Evolutionary conservation across 2,888 invertebrate species (phyloP).

Genomic region (Napeogenes inachia): DNA sequence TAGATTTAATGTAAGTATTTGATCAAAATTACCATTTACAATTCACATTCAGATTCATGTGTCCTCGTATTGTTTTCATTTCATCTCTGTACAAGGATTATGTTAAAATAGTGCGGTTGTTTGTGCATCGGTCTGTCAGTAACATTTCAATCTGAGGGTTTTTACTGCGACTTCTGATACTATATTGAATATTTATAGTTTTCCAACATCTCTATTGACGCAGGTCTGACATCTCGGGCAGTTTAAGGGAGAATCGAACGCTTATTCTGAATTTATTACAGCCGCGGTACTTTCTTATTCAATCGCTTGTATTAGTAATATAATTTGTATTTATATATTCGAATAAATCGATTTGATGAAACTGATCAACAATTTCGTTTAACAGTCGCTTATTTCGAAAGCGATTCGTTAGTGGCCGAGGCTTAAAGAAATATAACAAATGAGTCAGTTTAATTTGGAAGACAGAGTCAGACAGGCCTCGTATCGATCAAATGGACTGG

Average conservation of each 20-base stretch:
- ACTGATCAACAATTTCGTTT: slow-evolving; percentile 32
- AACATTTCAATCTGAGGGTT: slow-evolving; percentile 74
- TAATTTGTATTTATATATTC: slow-evolving; percentile 18
- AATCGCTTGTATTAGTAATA: slow-evolving; percentile 27
- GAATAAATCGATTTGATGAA: slow-evolving; percentile 17
- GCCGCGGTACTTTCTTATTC: slow-evolving; percentile 34
- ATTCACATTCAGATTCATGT: slow-evolving; percentile 73
- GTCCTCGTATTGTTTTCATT: slow-evolving; percentile 66
- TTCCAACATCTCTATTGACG: slow-evolving; percentile 75
- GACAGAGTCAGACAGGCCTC: slow-evolving; percentile 69
- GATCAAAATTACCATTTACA: slow-evolving; percentile 61
- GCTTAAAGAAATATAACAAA: slow-evolving; percentile 71
- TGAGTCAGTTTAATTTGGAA: slow-evolving; percentile 75
- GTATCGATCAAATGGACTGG: slow-evolving; percentile 72
- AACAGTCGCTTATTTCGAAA: slow-evolving; percentile 44
- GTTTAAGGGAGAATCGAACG: slow-evolving; percentile 54
- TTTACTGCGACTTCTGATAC: slow-evolving; percentile 59
- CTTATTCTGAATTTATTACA: slow-evolving; percentile 50
- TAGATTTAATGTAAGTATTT: slow-evolving; percentile 57
- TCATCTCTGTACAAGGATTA: slow-evolving; percentile 71
- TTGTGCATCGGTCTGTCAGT: slow-evolving; percentile 74
- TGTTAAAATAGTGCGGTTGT: slow-evolving; percentile 74
- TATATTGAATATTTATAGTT: slow-evolving; percentile 71
- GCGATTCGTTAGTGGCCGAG: slow-evolving; percentile 60
- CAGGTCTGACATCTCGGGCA: slow-evolving; percentile 58